A percentile compares a stretch with the other conserved stretches of the same genome.
These are phyloP conservation scores for Phasia obesa DNA, from an alignment of 2,888 invertebrate species.

Conservation along the genomic window DNA sequence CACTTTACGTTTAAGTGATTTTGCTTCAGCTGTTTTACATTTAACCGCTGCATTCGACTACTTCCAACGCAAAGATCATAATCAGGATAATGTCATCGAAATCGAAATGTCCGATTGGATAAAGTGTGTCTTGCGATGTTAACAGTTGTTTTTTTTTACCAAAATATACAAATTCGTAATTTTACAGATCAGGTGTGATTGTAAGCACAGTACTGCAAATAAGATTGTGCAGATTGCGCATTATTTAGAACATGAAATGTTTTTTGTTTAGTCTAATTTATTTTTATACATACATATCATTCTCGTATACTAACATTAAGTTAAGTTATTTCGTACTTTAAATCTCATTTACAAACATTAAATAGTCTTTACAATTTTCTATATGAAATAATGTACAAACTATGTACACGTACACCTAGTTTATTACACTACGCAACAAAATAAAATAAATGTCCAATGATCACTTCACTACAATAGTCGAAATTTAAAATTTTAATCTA, in stretches of 20 bases:
- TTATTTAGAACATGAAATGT: constrained; percentile 1
- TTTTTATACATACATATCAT: constrained; percentile 14
- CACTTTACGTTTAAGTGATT: constrained; percentile 94
- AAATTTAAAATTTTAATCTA: constrained; percentile 4
- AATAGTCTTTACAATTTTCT: constrained; percentile 31
- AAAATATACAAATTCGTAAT: constrained; percentile 10
- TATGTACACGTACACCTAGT: not conserved
- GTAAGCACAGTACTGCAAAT: constrained; percentile 26
- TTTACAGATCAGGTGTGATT: constrained; percentile 29
- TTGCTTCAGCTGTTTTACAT: constrained; percentile 94
- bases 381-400: not conserved
- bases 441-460: not conserved
- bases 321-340: constrained; percentile 10
- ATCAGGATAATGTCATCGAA: constrained; percentile 91
- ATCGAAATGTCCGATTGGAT: constrained; percentile 88
- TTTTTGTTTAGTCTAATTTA: constrained; percentile 41
- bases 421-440: no score
- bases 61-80: constrained; percentile 88
- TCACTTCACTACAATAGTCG: no score
- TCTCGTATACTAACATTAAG: constrained; percentile 1
- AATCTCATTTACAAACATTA: constrained; percentile 20
- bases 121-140: constrained; percentile 81
- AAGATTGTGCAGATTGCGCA: constrained; percentile 5
- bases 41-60: constrained; percentile 94
- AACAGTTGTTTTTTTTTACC: constrained; percentile 43